phyloP scores from a whole-genome alignment of 2,797 vertebrate species.

The Gymnocypris eckloni region DNA sequence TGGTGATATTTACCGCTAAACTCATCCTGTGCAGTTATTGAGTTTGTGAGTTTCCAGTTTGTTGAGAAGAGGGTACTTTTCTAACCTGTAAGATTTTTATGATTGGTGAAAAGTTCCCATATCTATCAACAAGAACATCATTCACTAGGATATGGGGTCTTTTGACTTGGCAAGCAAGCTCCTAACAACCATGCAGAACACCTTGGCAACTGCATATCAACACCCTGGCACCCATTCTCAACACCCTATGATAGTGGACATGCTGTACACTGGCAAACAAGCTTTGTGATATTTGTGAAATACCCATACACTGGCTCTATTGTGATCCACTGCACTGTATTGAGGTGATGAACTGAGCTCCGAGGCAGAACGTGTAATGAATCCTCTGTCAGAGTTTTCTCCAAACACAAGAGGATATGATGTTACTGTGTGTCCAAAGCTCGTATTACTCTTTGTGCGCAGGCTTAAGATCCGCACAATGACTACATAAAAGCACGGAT shows the following conservation, averaged over 20 bases:
- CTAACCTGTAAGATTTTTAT: neutral
- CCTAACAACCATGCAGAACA: neutral
- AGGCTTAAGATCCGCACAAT: slow-evolving; percentile 46
- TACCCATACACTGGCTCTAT: neutral
- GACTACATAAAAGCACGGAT: slow-evolving; percentile 28
- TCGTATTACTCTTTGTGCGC: slow-evolving; percentile 46
- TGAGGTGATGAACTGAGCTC: slow-evolving; percentile 8
- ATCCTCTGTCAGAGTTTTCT: slow-evolving; percentile 8
- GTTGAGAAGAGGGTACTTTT: neutral
- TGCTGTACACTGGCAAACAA: neutral
- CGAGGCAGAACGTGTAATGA: slow-evolving; percentile 11
- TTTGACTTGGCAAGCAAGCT: neutral
- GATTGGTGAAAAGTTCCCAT: neutral
- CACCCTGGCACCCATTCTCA: neutral
- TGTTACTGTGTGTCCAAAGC: slow-evolving; percentile 37
- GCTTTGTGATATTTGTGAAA: neutral
- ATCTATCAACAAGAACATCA: neutral
- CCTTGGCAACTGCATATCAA: neutral
- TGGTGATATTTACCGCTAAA: neutral
- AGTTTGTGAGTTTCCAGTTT: neutral
- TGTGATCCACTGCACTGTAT: slow-evolving; percentile 1
- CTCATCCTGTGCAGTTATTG: neutral
- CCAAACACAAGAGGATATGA: slow-evolving; percentile 25
- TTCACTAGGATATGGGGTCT: neutral
- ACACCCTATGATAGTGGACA: neutral